Evolutionary conservation across 2,113 vertebrate genomes (phyloP).

Genomic region (Pangasianodon hypophthalmus): DNA sequence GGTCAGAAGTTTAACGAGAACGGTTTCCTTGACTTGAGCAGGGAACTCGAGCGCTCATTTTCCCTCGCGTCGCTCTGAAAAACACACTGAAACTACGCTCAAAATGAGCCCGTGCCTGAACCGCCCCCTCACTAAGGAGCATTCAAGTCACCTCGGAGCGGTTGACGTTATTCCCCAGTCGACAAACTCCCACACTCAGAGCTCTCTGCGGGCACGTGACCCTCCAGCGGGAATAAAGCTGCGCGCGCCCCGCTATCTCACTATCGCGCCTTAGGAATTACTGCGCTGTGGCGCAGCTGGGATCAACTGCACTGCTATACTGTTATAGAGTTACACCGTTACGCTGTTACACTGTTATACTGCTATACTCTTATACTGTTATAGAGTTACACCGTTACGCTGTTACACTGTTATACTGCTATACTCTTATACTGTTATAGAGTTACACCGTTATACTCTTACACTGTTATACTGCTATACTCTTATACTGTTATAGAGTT

Average conservation of each 20-base stretch:
- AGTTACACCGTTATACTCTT: not conserved
- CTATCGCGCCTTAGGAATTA: slow-evolving; percentile 32
- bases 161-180: slow-evolving; percentile 36
- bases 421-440: not conserved
- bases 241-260: slow-evolving; percentile 21
- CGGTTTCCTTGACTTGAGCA: not conserved
- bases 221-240: slow-evolving; percentile 53
- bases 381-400: not conserved
- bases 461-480: not conserved
- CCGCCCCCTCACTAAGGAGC: slow-evolving; percentile 24
- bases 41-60: not conserved
- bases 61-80: not conserved
- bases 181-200: slow-evolving; percentile 46
- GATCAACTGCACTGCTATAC: not conserved
- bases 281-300: slow-evolving; percentile 2
- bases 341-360: not conserved
- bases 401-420: not conserved
- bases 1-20: not conserved
- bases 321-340: not conserved
- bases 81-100: not conserved
- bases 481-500: not conserved
- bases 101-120: not conserved
- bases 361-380: not conserved
- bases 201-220: slow-evolving; percentile 63
- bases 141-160: slow-evolving; percentile 32